Conservation (phyloP, 2,113 vertebrate genomes). For the Bufo gargarizans region DNA sequence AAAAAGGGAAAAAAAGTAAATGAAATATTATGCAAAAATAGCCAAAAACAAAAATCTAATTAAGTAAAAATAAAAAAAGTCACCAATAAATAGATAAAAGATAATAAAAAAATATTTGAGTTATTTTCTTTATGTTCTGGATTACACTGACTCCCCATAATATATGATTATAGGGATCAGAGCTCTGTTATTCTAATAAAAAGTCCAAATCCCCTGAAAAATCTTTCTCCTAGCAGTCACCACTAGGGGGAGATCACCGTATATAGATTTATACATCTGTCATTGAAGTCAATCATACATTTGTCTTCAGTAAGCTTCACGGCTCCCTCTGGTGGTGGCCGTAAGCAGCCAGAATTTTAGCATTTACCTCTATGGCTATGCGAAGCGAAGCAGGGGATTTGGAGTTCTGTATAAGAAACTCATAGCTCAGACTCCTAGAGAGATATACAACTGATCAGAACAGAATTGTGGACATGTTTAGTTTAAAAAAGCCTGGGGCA, state of each 20-base stretch:
- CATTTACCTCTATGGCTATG: not conserved
- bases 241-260: not conserved
- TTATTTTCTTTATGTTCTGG: too few species aligned
- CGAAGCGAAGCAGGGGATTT: not conserved
- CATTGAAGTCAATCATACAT: not conserved
- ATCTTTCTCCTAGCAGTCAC: not conserved
- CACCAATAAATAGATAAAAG: not conserved
- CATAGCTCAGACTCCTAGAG: not conserved
- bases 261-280: not conserved
- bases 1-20: not conserved
- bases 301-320: not conserved
- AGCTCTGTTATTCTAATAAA: too few species aligned
- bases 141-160: too few species aligned
- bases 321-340: not conserved
- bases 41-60: not conserved
- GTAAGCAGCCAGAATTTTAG: not conserved
- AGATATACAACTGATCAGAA: not conserved
- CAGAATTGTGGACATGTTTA: not conserved
- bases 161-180: too few species aligned
- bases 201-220: not conserved
- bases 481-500: not conserved
- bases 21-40: not conserved
- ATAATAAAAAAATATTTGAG: not conserved
- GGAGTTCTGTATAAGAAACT: not conserved
- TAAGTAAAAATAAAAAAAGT: not conserved